A percentile compares a stretch with the other conserved stretches of the same genome.
phyloP scores from a whole-genome alignment of 2,797 vertebrate species.

The Clarias fuscus region DNA sequence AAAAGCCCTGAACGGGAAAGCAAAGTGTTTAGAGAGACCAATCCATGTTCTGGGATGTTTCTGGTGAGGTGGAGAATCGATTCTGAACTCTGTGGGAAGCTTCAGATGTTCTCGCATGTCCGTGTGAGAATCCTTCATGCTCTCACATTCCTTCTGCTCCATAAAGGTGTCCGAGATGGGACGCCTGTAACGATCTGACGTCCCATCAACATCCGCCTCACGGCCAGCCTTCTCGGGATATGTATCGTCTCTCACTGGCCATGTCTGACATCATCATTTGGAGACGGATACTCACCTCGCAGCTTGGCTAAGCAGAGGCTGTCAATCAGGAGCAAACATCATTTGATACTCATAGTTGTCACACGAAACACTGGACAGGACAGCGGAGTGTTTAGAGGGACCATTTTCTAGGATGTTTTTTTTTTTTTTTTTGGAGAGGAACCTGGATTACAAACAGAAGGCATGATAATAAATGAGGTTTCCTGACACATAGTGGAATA shows the following conservation, averaged over 20 bases:
- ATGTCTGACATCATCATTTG: background rate
- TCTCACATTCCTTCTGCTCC: background rate
- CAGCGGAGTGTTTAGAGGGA: background rate
- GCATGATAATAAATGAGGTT: background rate
- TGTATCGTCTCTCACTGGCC: too few relatives aligned
- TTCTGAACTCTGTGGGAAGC: background rate
- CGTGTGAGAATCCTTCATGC: background rate
- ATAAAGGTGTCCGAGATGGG: background rate
- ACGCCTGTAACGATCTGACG: background rate
- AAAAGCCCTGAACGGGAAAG: background rate
- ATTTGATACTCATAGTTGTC: background rate
- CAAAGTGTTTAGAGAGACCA: background rate
- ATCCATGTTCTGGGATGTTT: background rate
- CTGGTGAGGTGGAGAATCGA: background rate
- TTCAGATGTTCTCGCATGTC: background rate
- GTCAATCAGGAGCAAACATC: background rate
- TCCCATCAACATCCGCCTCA: background rate
- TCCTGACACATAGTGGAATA: background rate
- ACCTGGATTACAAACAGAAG: background rate
- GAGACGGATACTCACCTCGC: background rate
- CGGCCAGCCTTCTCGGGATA: background rate
- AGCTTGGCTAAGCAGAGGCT: background rate
- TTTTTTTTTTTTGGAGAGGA: background rate
- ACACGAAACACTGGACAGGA: background rate
- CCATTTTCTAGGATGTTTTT: too few relatives aligned